Base-by-base conservation (phyloP, 2,888 invertebrate genomes). In the Orthosia cruda region DNA sequence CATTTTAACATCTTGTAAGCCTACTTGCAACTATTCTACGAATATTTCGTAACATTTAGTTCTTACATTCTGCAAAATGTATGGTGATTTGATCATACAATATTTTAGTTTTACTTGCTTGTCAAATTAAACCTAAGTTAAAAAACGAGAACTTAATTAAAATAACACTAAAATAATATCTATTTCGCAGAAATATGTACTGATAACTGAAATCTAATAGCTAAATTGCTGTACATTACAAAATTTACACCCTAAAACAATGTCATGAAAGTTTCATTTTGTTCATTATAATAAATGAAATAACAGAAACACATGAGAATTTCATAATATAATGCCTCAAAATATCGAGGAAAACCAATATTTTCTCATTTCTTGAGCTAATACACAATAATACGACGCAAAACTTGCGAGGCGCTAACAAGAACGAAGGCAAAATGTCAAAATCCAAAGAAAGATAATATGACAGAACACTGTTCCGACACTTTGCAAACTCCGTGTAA, bases 341-440 rank as follows among this genome's bases (percentile, higher is more conserved):
- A 74, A 76, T 66, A 76, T 61, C 49, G 57, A 63, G 16, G 74
- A 63, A 74, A 84, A 61, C 54, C 5, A 49, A 63, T 81, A 87
- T 83, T 87, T 87, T 80, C 67, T 58, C 65, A 85, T 85, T 87
- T 87, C 76, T 66, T 40, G 70, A 74, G 88, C 87, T 79, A 87
- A 89, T 91, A 92, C 90, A 92, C 92, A 93, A 93, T 94, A 94
- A 95, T 95, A 95, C 95, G 96, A 95, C 96, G 96, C 95, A 96
- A 95, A 96, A 95, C 93, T 95, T 93, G 91, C 92, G 90, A 94
- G 94, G 96, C 94, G 95, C 95, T 95, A 94, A 94, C 95, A 94
- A 94, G 94, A 95, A 88, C 92, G 89, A 93, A 91, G 91, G 91
- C 93, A 95, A 95, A 95, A 95, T 96, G 95, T 95, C 95, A 95